Conservation (phyloP, 2,797 vertebrate genomes). For the Orientallactaga sibirica region DNA sequence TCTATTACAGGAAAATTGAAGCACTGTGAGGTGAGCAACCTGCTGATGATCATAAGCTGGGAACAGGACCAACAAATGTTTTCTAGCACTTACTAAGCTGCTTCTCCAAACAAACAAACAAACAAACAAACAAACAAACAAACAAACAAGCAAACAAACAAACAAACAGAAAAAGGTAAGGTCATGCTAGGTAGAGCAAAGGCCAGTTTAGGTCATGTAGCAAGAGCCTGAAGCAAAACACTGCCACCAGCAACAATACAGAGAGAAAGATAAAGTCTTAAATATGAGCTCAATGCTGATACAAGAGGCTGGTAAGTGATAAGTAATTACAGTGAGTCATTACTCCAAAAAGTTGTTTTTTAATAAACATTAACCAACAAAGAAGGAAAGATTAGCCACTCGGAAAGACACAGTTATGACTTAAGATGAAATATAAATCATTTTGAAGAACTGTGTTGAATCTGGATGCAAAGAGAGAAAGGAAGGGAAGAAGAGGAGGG, state of each 20-base stretch:
- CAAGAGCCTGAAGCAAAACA: background rate
- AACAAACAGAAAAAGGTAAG: background rate
- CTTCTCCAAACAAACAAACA: background rate
- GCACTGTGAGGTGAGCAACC: background rate
- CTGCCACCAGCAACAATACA: too few species aligned
- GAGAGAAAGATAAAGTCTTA: conserved; percentile 39
- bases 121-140: background rate
- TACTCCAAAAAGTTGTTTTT: conserved; percentile 55
- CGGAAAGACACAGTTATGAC: conserved; percentile 61
- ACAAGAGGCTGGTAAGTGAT: conserved; percentile 25
- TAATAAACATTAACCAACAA: conserved; percentile 73
- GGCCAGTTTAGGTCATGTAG: background rate
- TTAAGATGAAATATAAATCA: conserved; percentile 67
- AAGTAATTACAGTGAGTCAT: conserved; percentile 58
- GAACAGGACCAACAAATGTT: conserved; percentile 10
- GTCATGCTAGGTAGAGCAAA: background rate
- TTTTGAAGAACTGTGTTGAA: conserved; percentile 51
- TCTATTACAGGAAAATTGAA: background rate
- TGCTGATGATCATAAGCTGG: background rate
- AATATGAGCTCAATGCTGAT: conserved; percentile 41
- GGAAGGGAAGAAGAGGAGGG: background rate
- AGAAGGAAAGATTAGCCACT: conserved; percentile 60
- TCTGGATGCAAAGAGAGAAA: background rate
- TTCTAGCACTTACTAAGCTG: background rate
- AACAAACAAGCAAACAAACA: too few species aligned